phyloP scores from a whole-genome alignment of 2,797 vertebrate genomes.

The Bradypodion ventrale region DNA sequence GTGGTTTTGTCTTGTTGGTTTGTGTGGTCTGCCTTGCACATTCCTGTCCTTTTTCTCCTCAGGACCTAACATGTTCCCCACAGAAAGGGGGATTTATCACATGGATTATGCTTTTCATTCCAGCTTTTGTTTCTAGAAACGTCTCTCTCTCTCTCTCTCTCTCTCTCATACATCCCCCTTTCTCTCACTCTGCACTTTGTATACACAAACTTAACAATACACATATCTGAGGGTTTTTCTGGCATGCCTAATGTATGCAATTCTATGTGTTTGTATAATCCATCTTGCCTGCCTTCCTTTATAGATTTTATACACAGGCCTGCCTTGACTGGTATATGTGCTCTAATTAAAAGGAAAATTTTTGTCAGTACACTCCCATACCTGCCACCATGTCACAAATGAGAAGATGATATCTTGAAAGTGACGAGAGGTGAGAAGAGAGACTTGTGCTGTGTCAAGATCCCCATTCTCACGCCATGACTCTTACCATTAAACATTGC shows the following conservation, averaged over 20 bases:
- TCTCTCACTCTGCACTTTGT: slow-evolving; percentile 24
- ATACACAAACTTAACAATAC: slow-evolving; percentile 36
- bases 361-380: accelerated
- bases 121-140: slow-evolving; percentile 54
- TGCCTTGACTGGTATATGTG: background rate
- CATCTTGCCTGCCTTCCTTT: background rate
- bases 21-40: slow-evolving; percentile 66
- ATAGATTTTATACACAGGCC: background rate
- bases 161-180: background rate
- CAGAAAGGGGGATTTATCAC: slow-evolving; percentile 57
- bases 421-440: no score
- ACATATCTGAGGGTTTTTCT: slow-evolving; percentile 31
- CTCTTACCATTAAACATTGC: background rate
- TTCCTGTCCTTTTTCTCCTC: slow-evolving; percentile 68
- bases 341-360: background rate
- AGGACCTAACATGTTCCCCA: slow-evolving; percentile 67
- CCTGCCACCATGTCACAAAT: background rate
- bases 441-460: background rate
- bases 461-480: background rate
- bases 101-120: slow-evolving; percentile 58
- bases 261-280: background rate
- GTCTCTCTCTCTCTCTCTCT: background rate
- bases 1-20: slow-evolving; percentile 63
- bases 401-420: background rate
- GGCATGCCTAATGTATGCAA: background rate